phyloP scores from a whole-genome alignment of 2,797 vertebrate genomes.

The Oreochromis grahami region DNA sequence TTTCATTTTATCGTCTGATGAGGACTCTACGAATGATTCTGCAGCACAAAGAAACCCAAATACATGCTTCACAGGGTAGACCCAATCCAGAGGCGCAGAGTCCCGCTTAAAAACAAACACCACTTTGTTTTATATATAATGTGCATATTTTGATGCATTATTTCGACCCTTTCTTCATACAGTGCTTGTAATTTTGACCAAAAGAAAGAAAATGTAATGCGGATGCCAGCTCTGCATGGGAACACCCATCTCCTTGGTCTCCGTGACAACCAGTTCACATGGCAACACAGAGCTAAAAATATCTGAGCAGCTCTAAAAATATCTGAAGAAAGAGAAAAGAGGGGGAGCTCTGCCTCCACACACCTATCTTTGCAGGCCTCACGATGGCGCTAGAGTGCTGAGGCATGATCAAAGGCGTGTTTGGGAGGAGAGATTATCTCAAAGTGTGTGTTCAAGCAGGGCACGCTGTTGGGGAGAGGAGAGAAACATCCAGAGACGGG shows the following conservation, averaged over 20 bases:
- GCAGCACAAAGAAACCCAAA: neutral
- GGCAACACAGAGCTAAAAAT: conserved; percentile 85
- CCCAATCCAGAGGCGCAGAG: neutral
- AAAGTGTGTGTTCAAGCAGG: neutral
- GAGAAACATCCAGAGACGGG: neutral
- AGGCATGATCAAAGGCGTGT: conserved; percentile 25
- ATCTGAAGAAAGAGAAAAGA: conserved; percentile 50
- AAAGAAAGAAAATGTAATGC: conserved; percentile 43
- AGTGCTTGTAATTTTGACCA: conserved; percentile 3
- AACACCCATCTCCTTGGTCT: conserved; percentile 73
- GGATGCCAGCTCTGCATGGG: conserved; percentile 67
- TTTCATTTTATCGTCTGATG: neutral
- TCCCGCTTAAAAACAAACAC: neutral
- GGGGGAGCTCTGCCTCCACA: conserved; percentile 23
- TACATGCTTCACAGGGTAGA: neutral
- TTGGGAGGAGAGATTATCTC: neutral
- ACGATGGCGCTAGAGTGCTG: conserved; percentile 73
- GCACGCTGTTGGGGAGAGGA: neutral
- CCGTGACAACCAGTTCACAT: conserved; percentile 79
- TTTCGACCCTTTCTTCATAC: neutral
- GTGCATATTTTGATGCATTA: neutral
- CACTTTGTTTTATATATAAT: neutral
- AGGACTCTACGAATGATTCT: neutral
- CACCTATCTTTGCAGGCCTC: conserved; percentile 41
- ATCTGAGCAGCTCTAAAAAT: conserved; percentile 75